phyloP scores from a whole-genome alignment of 2,888 invertebrate species.

The Drosophila crucigera region DNA sequence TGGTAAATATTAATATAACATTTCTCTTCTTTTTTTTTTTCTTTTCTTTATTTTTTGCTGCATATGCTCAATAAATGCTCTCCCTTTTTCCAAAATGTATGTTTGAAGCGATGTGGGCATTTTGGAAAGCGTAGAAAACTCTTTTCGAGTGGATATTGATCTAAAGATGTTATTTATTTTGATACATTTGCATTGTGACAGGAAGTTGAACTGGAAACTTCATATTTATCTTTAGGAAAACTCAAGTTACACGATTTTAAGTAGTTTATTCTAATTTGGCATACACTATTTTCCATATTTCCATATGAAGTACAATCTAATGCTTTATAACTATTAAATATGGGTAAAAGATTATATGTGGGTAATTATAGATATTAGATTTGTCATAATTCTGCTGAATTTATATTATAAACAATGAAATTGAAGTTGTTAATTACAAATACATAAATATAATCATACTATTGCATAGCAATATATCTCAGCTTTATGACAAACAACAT shows the following conservation, averaged over 20 bases:
- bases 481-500: neutral
- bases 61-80: slow-evolving; percentile 9
- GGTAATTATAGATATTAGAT: neutral
- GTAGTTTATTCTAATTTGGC: neutral
- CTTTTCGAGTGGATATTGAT: neutral
- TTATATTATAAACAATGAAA: neutral
- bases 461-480: neutral
- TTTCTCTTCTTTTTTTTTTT: slow-evolving; percentile 53
- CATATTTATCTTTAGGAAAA: neutral
- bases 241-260: neutral
- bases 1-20: slow-evolving; percentile 85
- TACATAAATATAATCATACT: neutral
- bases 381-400: neutral
- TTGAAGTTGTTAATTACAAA: rapidly evolving
- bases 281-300: neutral
- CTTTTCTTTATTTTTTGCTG: slow-evolving; percentile 1
- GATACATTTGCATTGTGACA: neutral
- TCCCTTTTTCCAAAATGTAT: slow-evolving; percentile 6
- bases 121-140: neutral
- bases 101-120: slow-evolving; percentile 9
- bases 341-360: neutral
- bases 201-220: neutral
- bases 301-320: neutral
- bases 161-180: neutral
- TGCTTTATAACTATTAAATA: neutral